phyloP scores from a whole-genome alignment of 2,797 vertebrate species.

The Naso thynnoides region DNA sequence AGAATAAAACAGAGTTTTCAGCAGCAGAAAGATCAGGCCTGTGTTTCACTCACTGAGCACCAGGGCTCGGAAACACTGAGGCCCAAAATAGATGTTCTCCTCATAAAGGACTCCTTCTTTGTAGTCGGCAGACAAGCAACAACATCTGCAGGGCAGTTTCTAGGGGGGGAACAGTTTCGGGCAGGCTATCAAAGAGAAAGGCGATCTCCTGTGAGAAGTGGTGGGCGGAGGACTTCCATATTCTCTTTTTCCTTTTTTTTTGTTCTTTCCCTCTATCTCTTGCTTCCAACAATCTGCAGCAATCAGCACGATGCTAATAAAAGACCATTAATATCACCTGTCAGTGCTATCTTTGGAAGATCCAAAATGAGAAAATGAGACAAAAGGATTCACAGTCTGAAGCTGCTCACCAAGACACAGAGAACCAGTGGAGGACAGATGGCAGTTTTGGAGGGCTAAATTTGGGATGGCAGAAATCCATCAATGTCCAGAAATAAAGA shows the following conservation, averaged over 20 bases:
- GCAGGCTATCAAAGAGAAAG: slow-evolving; percentile 88
- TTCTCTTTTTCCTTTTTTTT: slow-evolving; percentile 53
- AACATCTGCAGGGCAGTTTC: slow-evolving; percentile 91
- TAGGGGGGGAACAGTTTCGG: slow-evolving; percentile 85
- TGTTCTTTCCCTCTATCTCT: slow-evolving; percentile 61
- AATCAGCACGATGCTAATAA: slow-evolving; percentile 84
- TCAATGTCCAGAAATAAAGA: slow-evolving; percentile 28
- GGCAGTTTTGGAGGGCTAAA: slow-evolving; percentile 20
- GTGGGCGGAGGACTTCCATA: slow-evolving; percentile 84
- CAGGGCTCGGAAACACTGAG: slow-evolving; percentile 81
- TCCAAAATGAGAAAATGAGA: slow-evolving; percentile 80
- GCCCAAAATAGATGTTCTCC: slow-evolving; percentile 86
- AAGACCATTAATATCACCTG: slow-evolving; percentile 86
- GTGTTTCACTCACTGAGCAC: slow-evolving; percentile 77
- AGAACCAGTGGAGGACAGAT: slow-evolving; percentile 33
- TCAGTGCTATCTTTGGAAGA: slow-evolving; percentile 85
- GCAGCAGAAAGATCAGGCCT: slow-evolving; percentile 75
- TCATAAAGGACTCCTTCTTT: slow-evolving; percentile 90
- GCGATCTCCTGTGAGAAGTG: slow-evolving; percentile 84
- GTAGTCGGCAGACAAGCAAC: slow-evolving; percentile 86
- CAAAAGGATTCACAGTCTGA: slow-evolving; percentile 70
- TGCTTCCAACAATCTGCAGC: slow-evolving; percentile 78
- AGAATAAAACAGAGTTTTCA: slow-evolving; percentile 84
- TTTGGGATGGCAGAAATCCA: slow-evolving; percentile 38
- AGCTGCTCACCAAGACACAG: slow-evolving; percentile 54